Evolutionary conservation across 2,113 vertebrate species (phyloP), one percentile per base, ranked within the genome.

Genomic region (Oryzias woworae): DNA sequence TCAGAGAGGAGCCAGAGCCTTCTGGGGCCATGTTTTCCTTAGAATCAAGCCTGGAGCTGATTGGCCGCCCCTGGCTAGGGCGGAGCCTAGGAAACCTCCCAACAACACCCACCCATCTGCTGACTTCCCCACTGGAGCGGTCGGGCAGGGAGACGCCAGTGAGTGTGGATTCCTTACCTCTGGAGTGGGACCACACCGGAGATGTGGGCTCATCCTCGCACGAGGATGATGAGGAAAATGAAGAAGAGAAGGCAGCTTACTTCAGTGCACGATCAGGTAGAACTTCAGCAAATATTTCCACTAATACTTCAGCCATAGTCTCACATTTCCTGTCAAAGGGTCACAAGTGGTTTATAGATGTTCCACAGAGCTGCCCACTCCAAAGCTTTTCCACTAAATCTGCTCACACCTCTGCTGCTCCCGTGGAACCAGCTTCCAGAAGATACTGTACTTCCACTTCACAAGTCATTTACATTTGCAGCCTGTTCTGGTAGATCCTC

Each of bases 131-230:
- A 5, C 92, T 94, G 0, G 95, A 95, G 79, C 87, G 91, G 14
- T 98, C 96, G 0, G 96, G 96, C 51, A 92, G 95, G 1, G 96
- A 94, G 85, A 98, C 96, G 0, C 97, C 97, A 0, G 92, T 95
- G 69, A 98, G 96, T 1, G 93, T 97, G 45, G 96, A 98, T 87
- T 99, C 97, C 23, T 95, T 99, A 80, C 94, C 95, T 0, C 90
- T 98, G 1, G 97, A 98, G 87, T 98, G 97, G 97, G 97, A 99
- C 77, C 96, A 97, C 91, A 98, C 95, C 0, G 96, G 93, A 49
- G 96, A 98, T 0, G 94, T 98, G 15, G 96, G 94, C 16, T 96
- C 95, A 5, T 96, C 95, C 1, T 94, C 96, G 22, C 94, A 93
- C 0, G 95, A 97, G 83, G 95, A 97, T 0, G 94, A 96, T 0